Evolutionary conservation across 92 coral and sea anemone genomes (phyloP), one percentile per base, ranked within the genome.

Genomic region (Siderastrea siderea): DNA sequence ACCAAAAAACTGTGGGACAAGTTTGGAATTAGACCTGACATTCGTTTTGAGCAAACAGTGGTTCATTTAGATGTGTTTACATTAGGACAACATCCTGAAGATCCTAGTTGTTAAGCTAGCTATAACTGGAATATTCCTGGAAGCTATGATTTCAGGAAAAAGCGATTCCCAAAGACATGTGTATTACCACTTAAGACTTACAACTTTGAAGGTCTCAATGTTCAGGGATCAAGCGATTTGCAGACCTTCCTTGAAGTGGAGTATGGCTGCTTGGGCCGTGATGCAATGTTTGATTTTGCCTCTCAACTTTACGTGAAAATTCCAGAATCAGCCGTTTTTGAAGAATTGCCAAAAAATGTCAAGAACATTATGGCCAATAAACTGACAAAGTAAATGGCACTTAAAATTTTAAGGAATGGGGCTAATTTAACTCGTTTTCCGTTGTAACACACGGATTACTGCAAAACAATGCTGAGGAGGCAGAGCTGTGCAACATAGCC

Each of bases 121-220:
- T 80, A 80, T 38, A 80, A 80, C 65, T 80, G 85, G 85, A 80
- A 80, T 66, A 67, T 80, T 80, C 75, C 75, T 12, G 85, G 85
- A 8, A 26, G 64, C 15, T 80, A 80, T 15, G 75, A 80, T 51
- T 80, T 26, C 38, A 67, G 64, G 64, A 38, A 44, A 67, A 80
- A 67, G 63, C 65, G 50, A 44, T 80, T 80, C 52, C 85, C 85
- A 26, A 80, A 68, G 75, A 44, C 75, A 44, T 80, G 85, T 43
- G 75, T 80, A 14, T 53, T 80, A 44, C 85, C 85, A 10, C 75
- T 80, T 44, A 80, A 67, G 44, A 50, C 44, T 2, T 80, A 68
- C 74, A 67, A 66, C 61, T 80, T 80, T 80, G 85, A 80, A 80
- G 85, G 75, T 52, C 47, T 80, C 26, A 15, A 12, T 66, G 85